phyloP scores from a whole-genome alignment of 2,797 vertebrate species.

The Clarias laeviceps region DNA sequence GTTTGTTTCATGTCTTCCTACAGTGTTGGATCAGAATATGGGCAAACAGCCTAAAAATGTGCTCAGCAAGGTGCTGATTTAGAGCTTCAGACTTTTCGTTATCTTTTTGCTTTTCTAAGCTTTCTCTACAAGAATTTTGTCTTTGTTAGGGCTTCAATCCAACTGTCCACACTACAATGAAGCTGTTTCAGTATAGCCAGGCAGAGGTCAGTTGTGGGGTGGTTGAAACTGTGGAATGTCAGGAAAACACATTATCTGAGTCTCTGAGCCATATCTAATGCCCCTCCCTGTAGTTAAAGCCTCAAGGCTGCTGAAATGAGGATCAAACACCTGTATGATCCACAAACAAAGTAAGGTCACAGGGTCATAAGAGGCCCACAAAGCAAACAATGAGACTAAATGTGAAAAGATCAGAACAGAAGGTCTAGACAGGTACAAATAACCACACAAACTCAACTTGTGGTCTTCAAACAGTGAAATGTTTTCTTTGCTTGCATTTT shows the following conservation, averaged over 20 bases:
- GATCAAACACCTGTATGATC: slow-evolving; percentile 24
- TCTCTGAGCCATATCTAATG: slow-evolving; percentile 54
- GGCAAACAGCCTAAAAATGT: not conserved
- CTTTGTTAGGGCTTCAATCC: slow-evolving; percentile 60
- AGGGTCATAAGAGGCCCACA: not conserved
- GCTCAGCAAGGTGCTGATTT: slow-evolving; percentile 47
- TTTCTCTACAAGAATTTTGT: slow-evolving; percentile 61
- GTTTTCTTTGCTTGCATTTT: no score
- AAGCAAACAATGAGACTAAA: not conserved
- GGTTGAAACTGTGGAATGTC: slow-evolving; percentile 58
- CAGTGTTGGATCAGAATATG: not conserved
- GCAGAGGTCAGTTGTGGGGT: slow-evolving; percentile 17
- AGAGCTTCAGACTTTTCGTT: slow-evolving; percentile 37
- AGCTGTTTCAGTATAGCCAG: slow-evolving; percentile 60
- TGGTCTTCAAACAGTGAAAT: no score
- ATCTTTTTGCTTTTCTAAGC: slow-evolving; percentile 59
- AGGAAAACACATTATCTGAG: slow-evolving; percentile 37
- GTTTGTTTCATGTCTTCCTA: not conserved
- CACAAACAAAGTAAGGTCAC: slow-evolving; percentile 17
- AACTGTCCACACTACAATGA: slow-evolving; percentile 63
- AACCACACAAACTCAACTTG: no score
- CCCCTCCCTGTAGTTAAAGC: slow-evolving; percentile 51
- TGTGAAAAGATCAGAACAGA: not conserved
- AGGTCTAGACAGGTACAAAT: no score
- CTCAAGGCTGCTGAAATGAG: slow-evolving; percentile 59